Base-by-base conservation (phyloP, 1,140 invertebrate species). In the Drosophila lacteicornis region DNA sequence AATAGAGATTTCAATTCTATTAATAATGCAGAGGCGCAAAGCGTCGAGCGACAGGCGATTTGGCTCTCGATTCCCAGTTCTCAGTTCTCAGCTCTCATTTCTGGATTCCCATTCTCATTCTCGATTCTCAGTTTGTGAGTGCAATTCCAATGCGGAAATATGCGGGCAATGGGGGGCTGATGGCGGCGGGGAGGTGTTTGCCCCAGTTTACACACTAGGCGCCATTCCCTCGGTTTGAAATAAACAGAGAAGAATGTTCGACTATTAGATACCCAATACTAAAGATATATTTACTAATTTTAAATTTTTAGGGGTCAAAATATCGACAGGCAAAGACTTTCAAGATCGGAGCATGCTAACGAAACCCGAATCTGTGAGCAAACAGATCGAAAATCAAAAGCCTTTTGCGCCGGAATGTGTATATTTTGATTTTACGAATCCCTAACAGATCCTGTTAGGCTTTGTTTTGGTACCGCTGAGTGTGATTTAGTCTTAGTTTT, bases 1-100 rank as follows among this genome's bases (percentile, higher is more conserved):
- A 86, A 88, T 80, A 76, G 55, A 84, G 85, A 88, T 87, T 87
- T 87, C 55, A 71, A 75, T 75, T 84, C 84, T 87, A 88, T 87
- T 84, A 87, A 87, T 87, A 87, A 83, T 87, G 73, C 76, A 87
- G 82, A 78, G 62, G 61, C 71, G 70, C 66, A 66, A 57, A 85
- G 50, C 68, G 50, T 36, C 51, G 36, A 58, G 62, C 62, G 58
- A 57, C 63, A 70, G 59, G 59, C 65, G 63, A 55, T 77, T 77
- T 43, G 63, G 12, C 50, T 77, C 56, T 68, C 71, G 53, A 68
- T 70, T 70, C 49, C 51, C 36, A 67, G 33, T 53, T 19, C 47
- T 53, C 47, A 4, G 50, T 61, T 62, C 19, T 57, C 61, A 57
- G 53, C 45, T n/a, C 30, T 36, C 11, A 0, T 13, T 45, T 76